Base-by-base conservation (phyloP, 2,797 vertebrate genomes). In the Eupleurogrammus muticus region DNA sequence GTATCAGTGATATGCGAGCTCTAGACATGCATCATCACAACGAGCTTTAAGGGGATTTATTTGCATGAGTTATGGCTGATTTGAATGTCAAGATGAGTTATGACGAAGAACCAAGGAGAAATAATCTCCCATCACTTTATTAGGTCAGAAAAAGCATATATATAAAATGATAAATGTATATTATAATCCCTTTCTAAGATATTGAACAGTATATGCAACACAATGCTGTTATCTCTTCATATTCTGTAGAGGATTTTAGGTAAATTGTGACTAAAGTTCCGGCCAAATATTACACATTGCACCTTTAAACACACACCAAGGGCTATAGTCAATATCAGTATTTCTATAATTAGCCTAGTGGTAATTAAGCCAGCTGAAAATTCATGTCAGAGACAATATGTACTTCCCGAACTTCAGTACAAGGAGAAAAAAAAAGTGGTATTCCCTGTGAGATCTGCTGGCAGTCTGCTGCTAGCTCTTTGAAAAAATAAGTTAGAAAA, bases 341-440 rank as follows among this genome's bases (percentile, higher is more conserved):
- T 36, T 71, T 20, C 65, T 79, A 62, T 89, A 86, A 89, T 87
- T 84, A 86, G 68, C 72, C 32, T 9, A 24, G 32, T 38, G 50
- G 32, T 82, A 80, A 67, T 50, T 73, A 57, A 58, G 50, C 58
- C 23, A 59, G 60, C 61, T 16, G 24, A 63, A 70, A 69, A 44
- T 76, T 84, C 81, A 83, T 70, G 80, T 81, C 47, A 53, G 82
- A 84, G 81, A 89, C 85, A 83, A 83, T 82, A 79, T 86, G 83
- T 80, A 81, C 84, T 76, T 80, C 62, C 46, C 77, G 83, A 84
- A 84, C 73, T 75, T 83, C 42, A 79, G 75, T 83, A 74, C 87
- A 89, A 87, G n/a, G n/a, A n/a, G n/a, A 87, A 75, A 83, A 73
- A 58, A 47, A 83, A 28, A 28, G n/a, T n/a, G n/a, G n/a, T 28